Evolutionary conservation across 2,113 vertebrate species (phyloP), one percentile per base, ranked within the genome.

Genomic region (Andinoacara biseriatus): DNA sequence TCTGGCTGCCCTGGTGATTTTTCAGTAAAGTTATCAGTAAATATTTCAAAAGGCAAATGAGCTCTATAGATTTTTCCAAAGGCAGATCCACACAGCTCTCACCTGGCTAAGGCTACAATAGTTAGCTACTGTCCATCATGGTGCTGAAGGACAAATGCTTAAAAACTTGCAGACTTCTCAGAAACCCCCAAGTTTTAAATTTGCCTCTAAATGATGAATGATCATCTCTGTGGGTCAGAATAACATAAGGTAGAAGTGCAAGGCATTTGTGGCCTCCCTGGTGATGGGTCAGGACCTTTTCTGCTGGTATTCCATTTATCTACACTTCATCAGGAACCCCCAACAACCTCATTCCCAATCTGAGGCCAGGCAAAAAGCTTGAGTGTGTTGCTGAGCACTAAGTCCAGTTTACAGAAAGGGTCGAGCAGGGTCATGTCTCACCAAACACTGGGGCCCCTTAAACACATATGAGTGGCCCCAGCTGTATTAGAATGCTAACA

Each of bases 391-490:
- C 82, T 14, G 87, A 89, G 89, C 81, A 88, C 91, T 94, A 84
- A 86, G 88, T 87, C 92, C 74, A 84, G 91, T 95, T 94, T 94
- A 94, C 92, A 90, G 91, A 92, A 79, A 58, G 87, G 93, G 93
- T 94, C 91, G 87, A 93, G 82, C 86, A 20, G 91, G 95, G 94
- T 95, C 94, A 94, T 17, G 69, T 90, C 92, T 94, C 84, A 80
- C 80, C 90, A 94, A 94, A 94, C 91, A 92, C 54, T 54, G 84
- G 86, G 91, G 91, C 90, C 93, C 91, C 91, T 89, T 89, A 85
- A 93, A 94, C 88, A 94, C 85, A 91, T 83, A 69, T 84, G 90
- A 91, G 92, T 67, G 86, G 85, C 83, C 87, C 85, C 89, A 93
- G 90, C 89, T 94, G 94, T 58, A 90, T 75, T 79, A 75, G 35